Base-by-base conservation (phyloP, 1,140 invertebrate genomes). In the Microplitis mediator region DNA sequence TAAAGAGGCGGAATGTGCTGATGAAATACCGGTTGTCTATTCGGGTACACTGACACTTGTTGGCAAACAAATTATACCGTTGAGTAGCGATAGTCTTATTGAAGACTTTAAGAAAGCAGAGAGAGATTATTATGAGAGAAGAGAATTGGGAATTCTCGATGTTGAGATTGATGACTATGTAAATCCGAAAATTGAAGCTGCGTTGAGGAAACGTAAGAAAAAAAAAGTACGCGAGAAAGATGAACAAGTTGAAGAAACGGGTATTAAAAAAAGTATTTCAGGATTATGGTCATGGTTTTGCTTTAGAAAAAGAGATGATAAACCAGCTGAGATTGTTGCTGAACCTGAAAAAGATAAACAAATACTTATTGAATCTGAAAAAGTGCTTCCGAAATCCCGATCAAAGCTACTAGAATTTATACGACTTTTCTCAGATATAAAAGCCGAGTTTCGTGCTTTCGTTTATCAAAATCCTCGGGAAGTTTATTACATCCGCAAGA, bases 391-490 rank as follows among this genome's bases (percentile, higher is more conserved):
- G 14, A 65, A 65, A 65, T 65, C 63, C 8, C 23, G 23, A 23
- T 52, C 61, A 8, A 72, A 45, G 36, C 63, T 85, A 5, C 67
- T 80, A 31, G 78, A 85, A 16, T 84, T 83, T n/a, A 74, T 87
- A 3, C 77, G 76, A 13, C 73, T 78, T 0, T 52, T 85, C 35
- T 64, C 71, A 11, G 78, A 82, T 23, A 60, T 86, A 0, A 45
- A 75, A 4, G 65, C 75, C 0, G 84, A 87, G 64, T 86, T 87
- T 31, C 79, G 76, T n/a, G 80, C 81, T 5, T 87, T 84, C 58
- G 78, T 83, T 13, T 78, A 60, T 0, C 91, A 93, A 64, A 88
- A 91, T 75, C 86, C 87, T 0, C 72, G 81, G 1, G 89, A 92
- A 70, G 89, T 89, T 58, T 71, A 79, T 1, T 88, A 86, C 72